Conservation (phyloP, 2,888 invertebrate species). For the Dyspetes luteomarginatus region DNA sequence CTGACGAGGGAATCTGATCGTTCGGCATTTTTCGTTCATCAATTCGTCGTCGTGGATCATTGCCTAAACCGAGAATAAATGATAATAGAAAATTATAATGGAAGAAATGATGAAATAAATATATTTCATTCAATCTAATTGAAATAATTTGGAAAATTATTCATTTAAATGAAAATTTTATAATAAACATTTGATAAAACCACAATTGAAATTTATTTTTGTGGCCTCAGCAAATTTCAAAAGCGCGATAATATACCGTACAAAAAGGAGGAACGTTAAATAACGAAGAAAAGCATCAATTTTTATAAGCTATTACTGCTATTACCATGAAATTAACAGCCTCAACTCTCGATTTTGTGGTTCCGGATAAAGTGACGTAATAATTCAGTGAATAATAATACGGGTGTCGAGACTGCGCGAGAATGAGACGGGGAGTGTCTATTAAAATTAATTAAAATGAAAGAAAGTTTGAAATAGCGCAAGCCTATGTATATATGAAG, state of each 20-base stretch:
- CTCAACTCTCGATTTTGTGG: neutral
- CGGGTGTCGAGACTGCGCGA: neutral
- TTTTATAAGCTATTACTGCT: slow-evolving; percentile 31
- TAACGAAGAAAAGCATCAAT: slow-evolving; percentile 41
- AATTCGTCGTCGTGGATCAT: slow-evolving; percentile 44
- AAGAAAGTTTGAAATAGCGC: slow-evolving; percentile 42
- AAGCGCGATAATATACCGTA: no score
- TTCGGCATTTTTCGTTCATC: slow-evolving; percentile 17
- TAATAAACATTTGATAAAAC: no score
- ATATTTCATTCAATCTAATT: slow-evolving; percentile 8
- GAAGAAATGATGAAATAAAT: neutral
- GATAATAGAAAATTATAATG: neutral
- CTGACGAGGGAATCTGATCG: neutral
- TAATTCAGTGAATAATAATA: slow-evolving; percentile 44
- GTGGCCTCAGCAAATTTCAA: no score
- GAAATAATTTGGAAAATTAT: no score
- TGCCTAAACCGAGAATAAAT: slow-evolving; percentile 17
- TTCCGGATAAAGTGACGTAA: slow-evolving; percentile 25
- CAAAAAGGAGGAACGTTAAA: slow-evolving; percentile 19
- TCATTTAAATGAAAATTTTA: no score
- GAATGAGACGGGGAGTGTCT: slow-evolving; percentile 20
- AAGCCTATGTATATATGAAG: neutral
- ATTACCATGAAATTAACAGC: slow-evolving; percentile 35
- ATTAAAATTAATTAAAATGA: slow-evolving; percentile 59
- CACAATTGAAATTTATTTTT: no score